Base-by-base conservation (phyloP, 1,140 invertebrate species). In the Drosophila ogumai region DNA sequence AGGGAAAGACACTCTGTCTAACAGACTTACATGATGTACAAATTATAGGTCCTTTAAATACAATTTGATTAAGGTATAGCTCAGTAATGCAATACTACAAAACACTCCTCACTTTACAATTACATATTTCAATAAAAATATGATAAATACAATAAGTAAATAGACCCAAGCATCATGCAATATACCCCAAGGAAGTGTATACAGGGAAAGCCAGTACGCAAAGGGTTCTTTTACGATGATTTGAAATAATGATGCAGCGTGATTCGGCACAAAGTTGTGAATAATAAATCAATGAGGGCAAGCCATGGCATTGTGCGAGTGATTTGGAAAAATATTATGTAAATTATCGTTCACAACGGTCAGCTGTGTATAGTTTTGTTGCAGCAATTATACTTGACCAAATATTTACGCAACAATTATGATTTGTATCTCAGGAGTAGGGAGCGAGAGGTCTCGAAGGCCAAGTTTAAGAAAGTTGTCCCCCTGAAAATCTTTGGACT, bases 371-470 rank as follows among this genome's bases (percentile, higher is more conserved):
- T 60, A 81, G 54, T 80, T 90, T 88, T 84, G 76, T 77, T 84
- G 67, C 61, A 88, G 81, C 81, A 88, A 90, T 90, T 90, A 88
- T 68, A 78, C 63, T 78, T 90, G 81, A 80, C 84, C 85, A 90
- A 88, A 88, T 90, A 85, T 90, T 78, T 78, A 88, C 81, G 85
- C 74, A 88, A 87, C 82, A 87, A 87, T 90, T 79, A 90, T 90
- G 81, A 85, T 85, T 71, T 78, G 64, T 77, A 88, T 88, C 85
- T 58, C 31, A 38, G 25, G 36, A 22, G 19, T 12, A 34, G 41
- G 32, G 58, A 28, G 40, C n/a, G 25, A 28, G 56, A 41, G 36
- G 43, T 44, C 46, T 38, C 40, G 34, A n/a, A 44, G 25, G 34
- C 25, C n/a, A 17, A 13, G 34, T n/a, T 55, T 74, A 60, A 40